Percentiles rank a stretch among this genome's conserved stretches.
These are phyloP conservation scores for Epinotia ramella DNA, from an alignment of 2,888 invertebrate genomes.

Conservation along the genomic window DNA sequence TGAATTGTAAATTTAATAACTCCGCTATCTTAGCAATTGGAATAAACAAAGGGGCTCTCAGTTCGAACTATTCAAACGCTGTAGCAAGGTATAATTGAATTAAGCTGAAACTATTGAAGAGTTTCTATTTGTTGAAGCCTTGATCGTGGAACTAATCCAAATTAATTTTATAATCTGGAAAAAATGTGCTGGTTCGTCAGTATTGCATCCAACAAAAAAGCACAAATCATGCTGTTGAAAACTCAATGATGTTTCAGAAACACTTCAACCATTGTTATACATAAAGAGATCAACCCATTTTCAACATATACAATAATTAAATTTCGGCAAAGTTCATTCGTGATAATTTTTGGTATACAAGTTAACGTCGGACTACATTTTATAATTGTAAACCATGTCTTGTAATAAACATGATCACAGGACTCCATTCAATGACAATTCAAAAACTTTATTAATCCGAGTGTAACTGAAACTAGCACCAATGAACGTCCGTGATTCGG, in stretches of 20 bases:
- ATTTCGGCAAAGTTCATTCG: no score
- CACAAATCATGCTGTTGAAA: not conserved
- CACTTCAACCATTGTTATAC: not conserved
- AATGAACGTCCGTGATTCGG: conserved; percentile 35
- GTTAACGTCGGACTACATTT: not conserved
- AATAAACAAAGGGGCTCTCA: conserved; percentile 19
- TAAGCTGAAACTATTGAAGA: not conserved
- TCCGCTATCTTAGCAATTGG: conserved; percentile 33
- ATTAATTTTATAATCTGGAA: not conserved
- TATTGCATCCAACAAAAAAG: not conserved
- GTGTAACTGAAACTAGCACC: conserved; percentile 11
- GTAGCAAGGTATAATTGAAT: not conserved
- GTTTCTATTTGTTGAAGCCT: not conserved
- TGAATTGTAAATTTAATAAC: conserved; percentile 39
- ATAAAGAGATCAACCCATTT: not conserved
- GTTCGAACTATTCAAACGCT: conserved; percentile 9
- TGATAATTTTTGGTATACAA: not conserved
- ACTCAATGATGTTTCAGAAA: not conserved
- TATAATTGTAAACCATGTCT: not conserved
- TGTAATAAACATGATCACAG: not conserved
- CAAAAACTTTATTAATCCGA: not conserved
- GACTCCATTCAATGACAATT: not conserved
- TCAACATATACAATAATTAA: not conserved
- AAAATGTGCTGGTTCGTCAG: not conserved
- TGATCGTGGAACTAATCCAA: not conserved